phyloP scores from a whole-genome alignment of 2,797 vertebrate genomes.

The Vultur gryphus region DNA sequence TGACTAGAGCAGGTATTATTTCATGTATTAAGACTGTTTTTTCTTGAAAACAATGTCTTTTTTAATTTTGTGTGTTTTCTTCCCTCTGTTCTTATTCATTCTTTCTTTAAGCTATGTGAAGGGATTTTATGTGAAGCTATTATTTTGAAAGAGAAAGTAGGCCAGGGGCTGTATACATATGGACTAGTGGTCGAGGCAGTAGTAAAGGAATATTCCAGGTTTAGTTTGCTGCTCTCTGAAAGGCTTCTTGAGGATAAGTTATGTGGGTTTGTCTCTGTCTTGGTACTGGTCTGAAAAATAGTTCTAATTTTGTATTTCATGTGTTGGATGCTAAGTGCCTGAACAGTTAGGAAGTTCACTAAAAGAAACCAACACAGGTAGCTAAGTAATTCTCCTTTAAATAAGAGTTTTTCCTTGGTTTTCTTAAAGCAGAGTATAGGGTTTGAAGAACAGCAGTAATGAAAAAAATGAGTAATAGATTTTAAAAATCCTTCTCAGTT shows the following conservation, averaged over 20 bases:
- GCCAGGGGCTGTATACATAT: rapidly evolving
- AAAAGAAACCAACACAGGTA: not conserved
- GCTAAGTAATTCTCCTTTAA: not conserved
- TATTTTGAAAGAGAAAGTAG: not conserved
- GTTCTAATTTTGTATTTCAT: not conserved
- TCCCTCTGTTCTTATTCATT: not conserved
- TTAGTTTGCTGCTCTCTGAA: not conserved
- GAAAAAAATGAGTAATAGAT: not conserved
- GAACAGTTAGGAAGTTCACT: not conserved
- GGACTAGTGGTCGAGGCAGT: not conserved
- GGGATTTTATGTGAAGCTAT: not conserved
- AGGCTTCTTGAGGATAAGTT: not conserved
- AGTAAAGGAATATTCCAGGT: not conserved
- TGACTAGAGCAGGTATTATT: not conserved
- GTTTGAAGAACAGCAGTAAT: not conserved
- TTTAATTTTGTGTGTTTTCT: not conserved
- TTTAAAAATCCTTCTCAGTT: not conserved
- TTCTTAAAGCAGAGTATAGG: not conserved
- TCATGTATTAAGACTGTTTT: not conserved
- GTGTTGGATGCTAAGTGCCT: not conserved
- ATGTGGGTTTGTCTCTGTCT: not conserved
- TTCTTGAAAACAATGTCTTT: not conserved
- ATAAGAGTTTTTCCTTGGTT: not conserved
- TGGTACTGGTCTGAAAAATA: not conserved
- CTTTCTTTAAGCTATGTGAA: not conserved